A percentile compares a stretch with the other conserved stretches of the same genome.
phyloP scores from a whole-genome alignment of 2,797 vertebrate species.

The Rachycentron canadum region DNA sequence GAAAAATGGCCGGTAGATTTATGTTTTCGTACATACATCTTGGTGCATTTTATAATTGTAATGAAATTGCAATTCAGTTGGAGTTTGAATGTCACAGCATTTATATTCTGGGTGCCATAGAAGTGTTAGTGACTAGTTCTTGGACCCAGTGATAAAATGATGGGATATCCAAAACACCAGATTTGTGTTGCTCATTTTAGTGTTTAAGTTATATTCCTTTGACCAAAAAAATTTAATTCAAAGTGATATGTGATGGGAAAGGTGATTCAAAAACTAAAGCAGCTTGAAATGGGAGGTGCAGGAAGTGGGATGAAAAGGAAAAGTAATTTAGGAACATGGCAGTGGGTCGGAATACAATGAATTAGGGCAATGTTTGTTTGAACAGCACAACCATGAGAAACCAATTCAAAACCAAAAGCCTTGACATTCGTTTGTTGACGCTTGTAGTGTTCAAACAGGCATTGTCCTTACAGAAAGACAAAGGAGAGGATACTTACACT shows the following conservation, averaged over 20 bases:
- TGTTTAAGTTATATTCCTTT: neutral
- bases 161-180: constrained; percentile 36
- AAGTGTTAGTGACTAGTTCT: constrained; percentile 21
- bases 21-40: neutral
- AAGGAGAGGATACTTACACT: constrained; percentile 45
- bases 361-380: constrained; percentile 71
- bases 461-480: constrained; percentile 38
- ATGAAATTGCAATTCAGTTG: neutral
- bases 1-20: neutral
- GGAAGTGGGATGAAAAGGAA: constrained; percentile 62
- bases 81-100: constrained; percentile 34
- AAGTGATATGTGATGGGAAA: neutral
- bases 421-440: constrained; percentile 21
- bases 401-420: constrained; percentile 9
- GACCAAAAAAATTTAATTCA: neutral
- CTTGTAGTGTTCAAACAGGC: constrained; percentile 71
- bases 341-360: constrained; percentile 51
- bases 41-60: neutral
- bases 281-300: constrained; percentile 65
- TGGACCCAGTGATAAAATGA: constrained; percentile 29
- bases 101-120: constrained; percentile 19
- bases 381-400: constrained; percentile 45
- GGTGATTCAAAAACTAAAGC: constrained; percentile 48
- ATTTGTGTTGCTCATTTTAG: constrained; percentile 2
- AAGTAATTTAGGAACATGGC: constrained; percentile 51